Percentiles rank a stretch among this genome's conserved stretches.
Evolutionary conservation across 2,113 vertebrate genomes (phyloP).

Genomic region (Lasiurus borealis): DNA sequence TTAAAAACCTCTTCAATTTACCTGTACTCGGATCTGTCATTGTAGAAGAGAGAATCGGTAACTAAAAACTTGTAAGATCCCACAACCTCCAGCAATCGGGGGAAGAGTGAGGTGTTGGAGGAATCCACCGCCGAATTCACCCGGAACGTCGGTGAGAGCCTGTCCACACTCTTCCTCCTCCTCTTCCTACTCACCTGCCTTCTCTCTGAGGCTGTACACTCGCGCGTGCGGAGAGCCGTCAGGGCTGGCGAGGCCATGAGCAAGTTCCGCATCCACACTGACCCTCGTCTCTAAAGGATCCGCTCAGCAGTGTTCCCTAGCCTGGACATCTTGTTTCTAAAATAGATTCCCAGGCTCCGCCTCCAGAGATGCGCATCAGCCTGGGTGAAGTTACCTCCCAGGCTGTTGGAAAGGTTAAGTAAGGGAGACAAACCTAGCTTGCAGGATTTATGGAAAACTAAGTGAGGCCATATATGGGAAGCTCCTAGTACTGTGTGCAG

Average conservation of each 20-base stretch:
- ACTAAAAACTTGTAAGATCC: neutral
- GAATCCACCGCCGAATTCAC: neutral
- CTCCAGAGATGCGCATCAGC: neutral
- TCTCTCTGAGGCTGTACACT: neutral
- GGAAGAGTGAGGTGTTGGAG: neutral
- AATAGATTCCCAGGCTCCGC: neutral
- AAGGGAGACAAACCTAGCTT: neutral
- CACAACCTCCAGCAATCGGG: neutral
- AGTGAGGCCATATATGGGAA: fast-evolving
- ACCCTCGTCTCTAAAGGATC: neutral
- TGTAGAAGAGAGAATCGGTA: neutral
- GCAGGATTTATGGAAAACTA: neutral
- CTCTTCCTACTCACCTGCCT: neutral
- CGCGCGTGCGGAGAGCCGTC: too few species aligned
- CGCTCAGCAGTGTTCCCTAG: neutral
- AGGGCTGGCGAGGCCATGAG: neutral
- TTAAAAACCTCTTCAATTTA: neutral
- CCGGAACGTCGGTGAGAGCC: too few species aligned
- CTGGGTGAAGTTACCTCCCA: neutral
- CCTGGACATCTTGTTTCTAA: neutral
- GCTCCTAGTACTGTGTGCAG: fast-evolving
- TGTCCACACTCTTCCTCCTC: too few species aligned
- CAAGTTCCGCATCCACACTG: fast-evolving
- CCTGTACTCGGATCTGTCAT: neutral
- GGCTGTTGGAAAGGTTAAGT: neutral